Conservation (phyloP, 2,797 vertebrate species). For the Xerus rutilus region DNA sequence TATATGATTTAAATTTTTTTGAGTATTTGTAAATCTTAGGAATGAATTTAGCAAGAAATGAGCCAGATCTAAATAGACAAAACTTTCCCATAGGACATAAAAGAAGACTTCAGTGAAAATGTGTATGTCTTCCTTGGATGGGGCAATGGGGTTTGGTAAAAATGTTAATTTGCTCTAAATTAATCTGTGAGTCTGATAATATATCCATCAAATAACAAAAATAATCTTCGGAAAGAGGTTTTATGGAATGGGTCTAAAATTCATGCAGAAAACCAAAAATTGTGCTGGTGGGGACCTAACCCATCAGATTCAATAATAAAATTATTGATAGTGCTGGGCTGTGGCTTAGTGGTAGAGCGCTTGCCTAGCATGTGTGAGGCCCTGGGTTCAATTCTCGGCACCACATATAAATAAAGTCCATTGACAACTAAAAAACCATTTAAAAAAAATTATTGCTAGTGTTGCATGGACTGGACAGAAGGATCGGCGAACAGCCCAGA, state of each 20-base stretch:
- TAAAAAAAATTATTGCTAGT: no score
- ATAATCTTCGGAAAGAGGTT: background rate
- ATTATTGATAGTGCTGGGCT: no score
- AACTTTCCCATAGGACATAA: background rate
- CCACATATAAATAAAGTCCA: no score
- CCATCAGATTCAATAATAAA: background rate
- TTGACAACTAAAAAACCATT: no score
- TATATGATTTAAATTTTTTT: background rate
- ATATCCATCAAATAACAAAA: background rate
- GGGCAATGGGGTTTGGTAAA: background rate
- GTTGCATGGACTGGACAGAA: background rate
- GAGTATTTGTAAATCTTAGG: conserved; percentile 1
- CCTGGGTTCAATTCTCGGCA: no score
- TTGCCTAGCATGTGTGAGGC: no score
- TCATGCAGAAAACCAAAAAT: conserved; percentile 37
- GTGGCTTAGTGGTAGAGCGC: no score
- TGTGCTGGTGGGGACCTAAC: background rate
- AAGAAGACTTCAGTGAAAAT: conserved; percentile 34
- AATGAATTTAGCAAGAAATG: conserved; percentile 22
- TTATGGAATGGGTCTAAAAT: conserved; percentile 10
- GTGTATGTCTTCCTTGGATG: background rate
- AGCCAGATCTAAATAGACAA: background rate
- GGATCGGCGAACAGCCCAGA: background rate
- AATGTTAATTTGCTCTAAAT: background rate
- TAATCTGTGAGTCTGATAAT: background rate